Base-by-base conservation (phyloP, 2,113 vertebrate genomes). In the Oncorhynchus keta region DNA sequence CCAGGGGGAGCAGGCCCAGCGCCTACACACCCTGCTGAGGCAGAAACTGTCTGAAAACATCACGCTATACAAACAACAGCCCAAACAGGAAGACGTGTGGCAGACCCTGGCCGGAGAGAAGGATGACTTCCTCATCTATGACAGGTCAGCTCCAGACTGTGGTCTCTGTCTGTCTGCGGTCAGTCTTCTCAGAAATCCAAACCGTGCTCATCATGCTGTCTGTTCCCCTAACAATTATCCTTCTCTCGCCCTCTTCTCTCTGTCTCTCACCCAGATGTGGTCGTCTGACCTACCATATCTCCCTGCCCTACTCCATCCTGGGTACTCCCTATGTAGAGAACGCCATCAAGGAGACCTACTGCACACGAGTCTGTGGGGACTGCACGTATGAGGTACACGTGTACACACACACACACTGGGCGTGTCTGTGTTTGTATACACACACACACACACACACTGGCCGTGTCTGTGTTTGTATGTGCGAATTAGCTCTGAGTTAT, bases 41-140 rank as follows among this genome's bases (percentile, higher is more conserved):
- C 81, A 87, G 70, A 90, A 82, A 22, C 92, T 99, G 78, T 90
- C 95, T 13, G 83, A 90, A 0, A 85, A 91, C 74, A 95, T 98
- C 91, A 71, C 89, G 12, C 95, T 99, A 49, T 96, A 97, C 89
- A 93, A 94, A 79, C 97, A 99, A 89, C 88, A 92, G 0, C 82
- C 88, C 22, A 79, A 91, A 0, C 92, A 96, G 83, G 72, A 85
- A 12, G 96, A 99, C 82, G 90, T 98, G 59, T 99, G 98, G 98
- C 88, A 89, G 78, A 74, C 84, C 12, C 91, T 98, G 87, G 89
- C 91, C 8, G 97, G 95, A 84, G 89, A 83, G 11, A 99, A 97
- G 83, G 95, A 98, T 73, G 97, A 99, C 90, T 96, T 99, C 83
- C 80, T 99, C 66, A 92, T 99, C 82, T 99, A 99, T 74, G 97